These are phyloP conservation scores for Coryphaenoides rupestris DNA, from an alignment of 2,113 vertebrate genomes.

Conservation along the genomic window DNA sequence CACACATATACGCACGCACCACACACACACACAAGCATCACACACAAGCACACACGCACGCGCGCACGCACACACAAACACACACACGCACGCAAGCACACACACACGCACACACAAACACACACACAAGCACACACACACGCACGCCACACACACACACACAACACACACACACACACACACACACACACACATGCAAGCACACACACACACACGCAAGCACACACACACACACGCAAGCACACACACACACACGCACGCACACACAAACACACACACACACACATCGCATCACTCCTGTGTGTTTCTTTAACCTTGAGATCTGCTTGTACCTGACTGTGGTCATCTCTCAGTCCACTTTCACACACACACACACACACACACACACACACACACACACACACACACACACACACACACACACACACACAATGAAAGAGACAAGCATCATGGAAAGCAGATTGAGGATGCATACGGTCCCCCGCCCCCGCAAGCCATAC, in stretches of 20 bases:
- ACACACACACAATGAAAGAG: conserved; percentile 16
- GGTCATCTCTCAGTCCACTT: conserved; percentile 68
- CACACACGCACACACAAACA: too few relatives aligned
- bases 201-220: conserved; percentile 31
- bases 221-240: conserved; percentile 21
- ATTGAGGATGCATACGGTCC: conserved; percentile 18
- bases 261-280: conserved; percentile 4
- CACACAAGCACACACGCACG: too few relatives aligned
- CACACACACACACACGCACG: background rate
- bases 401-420: background rate
- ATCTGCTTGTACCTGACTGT: conserved; percentile 59
- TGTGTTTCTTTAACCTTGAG: conserved; percentile 72
- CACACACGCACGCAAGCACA: too few relatives aligned
- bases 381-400: conserved; percentile 6
- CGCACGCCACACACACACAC: background rate
- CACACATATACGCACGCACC: too few relatives aligned
- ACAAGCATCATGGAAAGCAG: conserved; percentile 56
- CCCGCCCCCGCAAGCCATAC: conserved; percentile 2
- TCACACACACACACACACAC: conserved; percentile 45
- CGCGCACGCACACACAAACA: too few relatives aligned
- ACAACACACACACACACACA: background rate
- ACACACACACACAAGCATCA: too few relatives aligned
- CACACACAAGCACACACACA: background rate
- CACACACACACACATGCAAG: conserved; percentile 12
- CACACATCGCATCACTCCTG: conserved; percentile 46